Evolutionary conservation across 1,140 invertebrate genomes (phyloP).

Genomic region (Heliothis subflexa): DNA sequence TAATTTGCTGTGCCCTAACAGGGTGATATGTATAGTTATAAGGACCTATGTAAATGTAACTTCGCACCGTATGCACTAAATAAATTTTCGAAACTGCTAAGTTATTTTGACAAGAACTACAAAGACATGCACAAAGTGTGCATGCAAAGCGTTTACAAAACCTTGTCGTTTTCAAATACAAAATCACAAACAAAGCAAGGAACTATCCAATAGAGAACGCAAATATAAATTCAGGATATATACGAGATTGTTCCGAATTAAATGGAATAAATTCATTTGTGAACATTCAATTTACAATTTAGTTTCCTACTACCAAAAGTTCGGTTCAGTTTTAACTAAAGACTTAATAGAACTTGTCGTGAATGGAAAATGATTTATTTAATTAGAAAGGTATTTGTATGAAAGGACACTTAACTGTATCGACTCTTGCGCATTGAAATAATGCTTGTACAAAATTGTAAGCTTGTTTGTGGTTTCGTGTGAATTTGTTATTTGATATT

Average conservation of each 20-base stretch:
- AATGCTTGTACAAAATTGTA: not conserved
- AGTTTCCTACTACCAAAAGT: constrained; percentile 2
- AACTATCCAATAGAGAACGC: not conserved
- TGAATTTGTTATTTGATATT: not conserved
- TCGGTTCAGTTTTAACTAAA: constrained; percentile 18
- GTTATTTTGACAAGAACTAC: too few species aligned
- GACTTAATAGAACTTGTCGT: constrained; percentile 17
- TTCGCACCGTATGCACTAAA: too few species aligned
- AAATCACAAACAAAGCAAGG: not conserved
- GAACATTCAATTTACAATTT: not conserved
- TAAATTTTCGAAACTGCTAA: too few species aligned
- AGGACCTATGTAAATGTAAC: too few species aligned
- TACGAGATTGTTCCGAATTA: not conserved
- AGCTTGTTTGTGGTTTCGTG: not conserved
- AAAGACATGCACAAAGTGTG: too few species aligned
- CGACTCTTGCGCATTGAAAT: not conserved
- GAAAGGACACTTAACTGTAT: constrained; percentile 26
- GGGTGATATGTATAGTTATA: too few species aligned
- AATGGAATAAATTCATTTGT: constrained; percentile 11
- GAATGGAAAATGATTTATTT: constrained; percentile 40
- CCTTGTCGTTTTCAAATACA: not conserved
- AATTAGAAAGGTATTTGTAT: constrained; percentile 38
- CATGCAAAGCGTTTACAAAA: too few species aligned
- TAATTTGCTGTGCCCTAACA: too few species aligned
- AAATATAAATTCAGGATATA: constrained; percentile 16